Conservation (phyloP, 2,888 invertebrate species). For the Cremastinae sp. region DNA sequence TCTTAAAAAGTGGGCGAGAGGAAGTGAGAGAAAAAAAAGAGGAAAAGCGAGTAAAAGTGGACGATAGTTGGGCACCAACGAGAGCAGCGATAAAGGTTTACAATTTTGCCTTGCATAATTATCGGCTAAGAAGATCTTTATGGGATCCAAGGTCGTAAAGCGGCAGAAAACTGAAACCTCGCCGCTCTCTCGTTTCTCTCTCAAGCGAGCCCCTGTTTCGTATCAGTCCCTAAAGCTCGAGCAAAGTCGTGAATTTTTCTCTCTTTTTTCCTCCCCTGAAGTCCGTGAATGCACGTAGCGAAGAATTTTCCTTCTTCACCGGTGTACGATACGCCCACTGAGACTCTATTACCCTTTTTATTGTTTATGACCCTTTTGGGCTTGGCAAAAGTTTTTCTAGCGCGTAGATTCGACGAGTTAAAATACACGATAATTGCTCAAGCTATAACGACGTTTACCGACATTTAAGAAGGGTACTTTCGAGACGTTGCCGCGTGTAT, state of each 20-base stretch:
- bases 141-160: constrained; percentile 69
- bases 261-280: background rate
- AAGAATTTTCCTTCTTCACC: constrained; percentile 21
- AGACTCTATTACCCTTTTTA: constrained; percentile 24
- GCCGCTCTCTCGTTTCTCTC: constrained; percentile 41
- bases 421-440: constrained; percentile 66
- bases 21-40: constrained; percentile 62
- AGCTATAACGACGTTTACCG: constrained; percentile 69
- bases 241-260: constrained; percentile 38
- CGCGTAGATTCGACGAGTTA: constrained; percentile 32
- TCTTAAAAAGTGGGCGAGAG: constrained; percentile 42
- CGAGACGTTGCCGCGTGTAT: constrained; percentile 67
- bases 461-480: constrained; percentile 69
- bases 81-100: constrained; percentile 65
- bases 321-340: background rate
- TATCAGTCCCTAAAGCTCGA: constrained; percentile 42
- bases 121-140: constrained; percentile 74
- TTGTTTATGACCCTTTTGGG: constrained; percentile 40
- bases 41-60: constrained; percentile 42
- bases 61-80: constrained; percentile 48
- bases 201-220: constrained; percentile 39
- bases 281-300: constrained; percentile 20
- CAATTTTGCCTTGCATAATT: constrained; percentile 72
- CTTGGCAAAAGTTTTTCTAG: constrained; percentile 58
- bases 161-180: constrained; percentile 67